Base-by-base conservation (phyloP, 2,113 vertebrate genomes). In the Gasterosteus aculeatus region DNA sequence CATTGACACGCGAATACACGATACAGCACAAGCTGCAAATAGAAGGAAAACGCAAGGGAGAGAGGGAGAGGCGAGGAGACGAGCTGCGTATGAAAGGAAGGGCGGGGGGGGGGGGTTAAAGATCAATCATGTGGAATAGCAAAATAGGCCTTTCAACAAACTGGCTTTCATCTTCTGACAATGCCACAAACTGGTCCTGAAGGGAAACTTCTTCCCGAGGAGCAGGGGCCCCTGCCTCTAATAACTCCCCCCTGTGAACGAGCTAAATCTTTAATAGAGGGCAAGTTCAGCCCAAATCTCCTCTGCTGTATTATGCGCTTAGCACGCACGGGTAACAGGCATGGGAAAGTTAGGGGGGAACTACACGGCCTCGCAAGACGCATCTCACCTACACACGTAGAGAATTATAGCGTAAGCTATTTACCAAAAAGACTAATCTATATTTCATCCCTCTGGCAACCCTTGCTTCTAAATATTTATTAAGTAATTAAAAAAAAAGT, bases 91-190 rank as follows among this genome's bases (percentile, higher is more conserved):
- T 89, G 84, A 92, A 92, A 7, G 51, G 49, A 12, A 42, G 41
- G 10, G 10, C 11, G 41, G 42, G 49, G 53, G 53, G 35, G 73
- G 44, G 58, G 18, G 69, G 69, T 60, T 68, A 59, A 69, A 80
- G 88, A 90, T 93, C 92, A 93, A 87, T 91, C 89, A 89, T 68
- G 78, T 82, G 81, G 88, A 91, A 91, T 74, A 73, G 81, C 85
- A 84, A 87, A 92, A 86, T 26, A 85, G 79, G 85, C 81, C 87
- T 92, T 91, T 92, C 89, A 87, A 78, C 86, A 87, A 93, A 90
- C 62, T 60, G 74, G 35, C 92, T 94, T 92, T 94, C 91, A 93
- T 92, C 89, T 92, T 76, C 63, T 83, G 87, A 91, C 90, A 91
- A 90, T 72, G 80, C 83, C 90, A 91, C 86, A 91, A 93, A 93